These are phyloP conservation scores for Germaria angustata DNA, from an alignment of 2,888 invertebrate species.

Conservation along the genomic window DNA sequence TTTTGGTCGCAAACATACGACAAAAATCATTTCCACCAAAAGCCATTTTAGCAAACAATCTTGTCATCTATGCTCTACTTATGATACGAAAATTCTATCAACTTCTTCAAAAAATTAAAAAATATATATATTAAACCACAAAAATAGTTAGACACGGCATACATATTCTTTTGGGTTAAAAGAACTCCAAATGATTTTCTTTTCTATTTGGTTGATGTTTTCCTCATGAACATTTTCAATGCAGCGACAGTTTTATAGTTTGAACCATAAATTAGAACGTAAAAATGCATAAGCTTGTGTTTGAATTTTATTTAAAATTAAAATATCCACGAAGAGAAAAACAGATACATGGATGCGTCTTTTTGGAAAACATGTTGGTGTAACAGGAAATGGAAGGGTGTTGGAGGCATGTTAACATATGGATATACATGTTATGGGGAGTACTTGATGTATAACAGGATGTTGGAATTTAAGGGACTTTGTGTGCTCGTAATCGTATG, in stretches of 20 bases:
- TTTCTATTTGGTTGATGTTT: conserved; percentile 5
- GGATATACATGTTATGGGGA: neutral
- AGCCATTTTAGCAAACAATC: neutral
- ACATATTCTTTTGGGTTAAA: neutral
- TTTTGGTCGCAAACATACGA: neutral
- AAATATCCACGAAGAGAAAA: neutral
- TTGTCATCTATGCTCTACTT: neutral
- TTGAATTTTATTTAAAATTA: conserved; percentile 52
- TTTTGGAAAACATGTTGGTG: conserved; percentile 15
- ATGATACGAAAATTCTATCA: neutral
- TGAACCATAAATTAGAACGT: conserved; percentile 57
- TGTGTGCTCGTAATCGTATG: neutral
- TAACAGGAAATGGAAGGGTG: neutral
- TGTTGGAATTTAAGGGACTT: neutral
- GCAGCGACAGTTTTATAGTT: conserved; percentile 65
- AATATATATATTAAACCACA: conserved; percentile 34
- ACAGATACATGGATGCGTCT: neutral
- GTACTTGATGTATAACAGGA: neutral
- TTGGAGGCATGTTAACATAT: neutral
- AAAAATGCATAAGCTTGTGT: conserved; percentile 61
- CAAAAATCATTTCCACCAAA: neutral
- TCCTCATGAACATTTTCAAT: conserved; percentile 30
- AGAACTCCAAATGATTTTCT: neutral
- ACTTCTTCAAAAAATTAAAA: conserved; percentile 7
- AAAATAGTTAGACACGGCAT: conserved; percentile 14